These are phyloP conservation scores for Matsumyia berberina DNA, from an alignment of 2,888 invertebrate species.

Conservation along the genomic window DNA sequence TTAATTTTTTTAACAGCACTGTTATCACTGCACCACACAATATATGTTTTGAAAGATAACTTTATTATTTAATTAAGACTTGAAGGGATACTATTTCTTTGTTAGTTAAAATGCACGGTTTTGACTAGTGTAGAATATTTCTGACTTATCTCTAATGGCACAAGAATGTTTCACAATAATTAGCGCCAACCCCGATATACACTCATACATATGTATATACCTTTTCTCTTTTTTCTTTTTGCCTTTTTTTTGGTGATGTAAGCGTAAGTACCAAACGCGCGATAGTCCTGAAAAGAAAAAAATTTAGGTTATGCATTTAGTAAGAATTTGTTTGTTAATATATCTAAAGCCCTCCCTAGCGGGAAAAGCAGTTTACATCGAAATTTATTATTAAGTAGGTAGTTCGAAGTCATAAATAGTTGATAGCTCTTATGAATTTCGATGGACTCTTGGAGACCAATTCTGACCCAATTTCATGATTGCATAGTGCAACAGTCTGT, in stretches of 20 bases:
- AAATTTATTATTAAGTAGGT: no score
- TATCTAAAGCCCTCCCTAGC: no score
- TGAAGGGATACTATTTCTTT: constrained; percentile 3
- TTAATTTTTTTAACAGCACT: constrained; percentile 2
- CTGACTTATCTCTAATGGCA: constrained; percentile 63
- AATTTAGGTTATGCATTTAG: no score
- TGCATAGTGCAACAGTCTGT: no score
- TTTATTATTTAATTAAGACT: constrained; percentile 1
- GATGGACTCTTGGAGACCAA: no score
- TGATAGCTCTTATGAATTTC: no score
- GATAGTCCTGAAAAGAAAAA: constrained; percentile 17
- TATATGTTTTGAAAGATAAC: neutral
- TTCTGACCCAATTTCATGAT: no score
- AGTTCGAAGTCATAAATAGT: no score
- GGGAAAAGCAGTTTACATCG: no score
- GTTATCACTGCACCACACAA: neutral
- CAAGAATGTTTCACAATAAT: constrained; percentile 43
- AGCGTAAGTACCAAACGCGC: constrained; percentile 21
- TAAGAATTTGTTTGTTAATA: no score
- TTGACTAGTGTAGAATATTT: constrained; percentile 66
- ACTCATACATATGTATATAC: no score
- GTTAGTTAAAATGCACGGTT: constrained; percentile 54
- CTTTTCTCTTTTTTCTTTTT: constrained; percentile 14
- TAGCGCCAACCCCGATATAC: constrained; percentile 10
- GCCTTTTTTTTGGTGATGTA: constrained; percentile 17